Evolutionary conservation across 2,797 vertebrate species (phyloP).

Genomic region (Simalia tracyae): DNA sequence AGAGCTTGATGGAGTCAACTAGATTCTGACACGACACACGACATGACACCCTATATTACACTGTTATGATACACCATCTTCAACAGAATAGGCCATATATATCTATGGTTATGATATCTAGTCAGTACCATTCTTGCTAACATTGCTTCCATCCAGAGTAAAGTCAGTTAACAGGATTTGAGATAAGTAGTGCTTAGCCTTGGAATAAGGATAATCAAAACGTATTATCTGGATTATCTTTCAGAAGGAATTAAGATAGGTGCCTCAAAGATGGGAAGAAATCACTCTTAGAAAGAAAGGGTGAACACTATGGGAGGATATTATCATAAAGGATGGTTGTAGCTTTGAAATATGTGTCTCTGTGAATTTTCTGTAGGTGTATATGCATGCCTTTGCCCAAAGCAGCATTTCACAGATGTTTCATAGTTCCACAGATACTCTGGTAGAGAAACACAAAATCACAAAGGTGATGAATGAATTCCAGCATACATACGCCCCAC

Average conservation of each 20-base stretch:
- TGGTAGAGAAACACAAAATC: neutral
- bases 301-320: neutral
- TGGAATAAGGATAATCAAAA: neutral
- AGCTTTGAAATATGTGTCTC: neutral
- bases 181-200: neutral
- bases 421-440: neutral
- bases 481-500: neutral
- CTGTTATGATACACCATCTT: too few species aligned
- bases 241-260: neutral
- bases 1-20: too few species aligned
- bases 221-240: neutral
- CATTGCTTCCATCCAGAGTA: neutral
- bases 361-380: neutral
- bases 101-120: too few species aligned
- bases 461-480: neutral
- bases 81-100: too few species aligned
- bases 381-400: neutral
- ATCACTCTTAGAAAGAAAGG: neutral
- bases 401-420: neutral
- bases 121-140: too few species aligned
- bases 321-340: neutral
- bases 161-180: neutral
- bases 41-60: too few species aligned
- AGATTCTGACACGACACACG: too few species aligned
- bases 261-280: neutral